Evolutionary conservation across 2,797 vertebrate genomes (phyloP).

Genomic region (Chelon auratus): DNA sequence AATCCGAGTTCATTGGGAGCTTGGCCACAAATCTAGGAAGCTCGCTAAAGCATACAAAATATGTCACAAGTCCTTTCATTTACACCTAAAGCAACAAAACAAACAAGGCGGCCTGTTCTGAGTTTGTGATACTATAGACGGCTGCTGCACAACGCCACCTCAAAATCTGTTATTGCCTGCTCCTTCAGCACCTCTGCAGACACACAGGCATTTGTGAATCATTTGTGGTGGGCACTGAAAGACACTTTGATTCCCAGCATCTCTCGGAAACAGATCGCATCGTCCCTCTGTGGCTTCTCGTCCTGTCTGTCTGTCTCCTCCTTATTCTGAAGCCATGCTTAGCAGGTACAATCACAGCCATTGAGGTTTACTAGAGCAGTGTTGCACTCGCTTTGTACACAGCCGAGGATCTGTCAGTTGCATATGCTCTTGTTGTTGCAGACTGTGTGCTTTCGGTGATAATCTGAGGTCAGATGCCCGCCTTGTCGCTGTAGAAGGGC

Average conservation of each 20-base stretch:
- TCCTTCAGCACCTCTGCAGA: constrained; percentile 35
- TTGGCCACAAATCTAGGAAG: constrained; percentile 79
- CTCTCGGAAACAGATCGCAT: constrained; percentile 45
- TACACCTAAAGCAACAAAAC: constrained; percentile 58
- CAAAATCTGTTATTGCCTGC: constrained; percentile 51
- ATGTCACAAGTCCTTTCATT: constrained; percentile 70
- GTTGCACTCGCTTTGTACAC: constrained; percentile 44
- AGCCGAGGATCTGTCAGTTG: constrained; percentile 57
- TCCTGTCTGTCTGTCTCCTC: constrained; percentile 28
- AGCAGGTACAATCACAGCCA: constrained; percentile 36
- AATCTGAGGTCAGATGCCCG: constrained; percentile 75
- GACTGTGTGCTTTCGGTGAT: constrained; percentile 43
- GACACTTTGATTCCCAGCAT: constrained; percentile 37
- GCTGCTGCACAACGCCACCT: constrained; percentile 49
- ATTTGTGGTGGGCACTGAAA: constrained; percentile 35
- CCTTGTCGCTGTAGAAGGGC: constrained; percentile 95
- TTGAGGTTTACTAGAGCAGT: constrained; percentile 34
- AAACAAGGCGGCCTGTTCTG: constrained; percentile 30
- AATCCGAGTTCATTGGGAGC: constrained; percentile 72
- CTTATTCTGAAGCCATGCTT: constrained; percentile 40
- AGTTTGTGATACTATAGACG: constrained; percentile 56
- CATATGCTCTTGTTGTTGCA: constrained; percentile 55
- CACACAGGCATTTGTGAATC: constrained; percentile 58
- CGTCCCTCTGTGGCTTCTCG: constrained; percentile 13
- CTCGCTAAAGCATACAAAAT: constrained; percentile 73